Conservation (phyloP, 2,797 vertebrate genomes). For the Buphagus erythrorhynchus region DNA sequence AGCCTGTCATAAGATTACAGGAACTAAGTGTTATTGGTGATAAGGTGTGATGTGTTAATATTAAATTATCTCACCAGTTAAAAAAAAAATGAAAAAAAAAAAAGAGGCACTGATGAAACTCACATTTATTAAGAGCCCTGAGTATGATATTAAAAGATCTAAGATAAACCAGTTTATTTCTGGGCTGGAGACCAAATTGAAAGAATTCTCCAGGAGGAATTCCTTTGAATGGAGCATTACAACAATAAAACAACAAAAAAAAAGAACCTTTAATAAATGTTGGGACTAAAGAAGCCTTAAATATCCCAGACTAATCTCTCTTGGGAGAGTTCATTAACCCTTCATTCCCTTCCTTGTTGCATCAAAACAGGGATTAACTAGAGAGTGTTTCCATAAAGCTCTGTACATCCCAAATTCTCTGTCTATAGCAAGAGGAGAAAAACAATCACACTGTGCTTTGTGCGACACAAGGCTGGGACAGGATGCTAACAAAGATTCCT, state of each 20-base stretch:
- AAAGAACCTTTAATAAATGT: constrained; percentile 13
- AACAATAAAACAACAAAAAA: constrained; percentile 29
- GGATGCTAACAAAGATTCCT: neutral
- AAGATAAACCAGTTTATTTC: constrained; percentile 67
- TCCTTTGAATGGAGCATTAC: constrained; percentile 49
- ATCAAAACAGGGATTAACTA: constrained; percentile 38
- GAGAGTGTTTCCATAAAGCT: neutral
- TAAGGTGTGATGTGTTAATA: constrained; percentile 74
- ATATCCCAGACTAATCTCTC: constrained; percentile 12
- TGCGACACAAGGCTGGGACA: neutral
- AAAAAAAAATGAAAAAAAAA: neutral
- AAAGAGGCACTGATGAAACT: constrained; percentile 27
- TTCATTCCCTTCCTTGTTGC: neutral
- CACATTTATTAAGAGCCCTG: constrained; percentile 67
- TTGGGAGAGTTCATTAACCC: neutral
- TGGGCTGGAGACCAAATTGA: constrained; percentile 45
- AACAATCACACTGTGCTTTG: neutral
- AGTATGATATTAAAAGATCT: constrained; percentile 70
- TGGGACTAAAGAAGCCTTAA: constrained; percentile 14
- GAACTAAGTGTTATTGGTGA: constrained; percentile 69
- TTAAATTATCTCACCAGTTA: constrained; percentile 55
- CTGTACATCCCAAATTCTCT: neutral
- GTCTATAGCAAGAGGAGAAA: neutral
- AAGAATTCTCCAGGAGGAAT: constrained; percentile 50
- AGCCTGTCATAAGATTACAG: constrained; percentile 73